Evolutionary conservation across 2,888 invertebrate species (phyloP).

Genomic region (Zhuqinia jingwanae): DNA sequence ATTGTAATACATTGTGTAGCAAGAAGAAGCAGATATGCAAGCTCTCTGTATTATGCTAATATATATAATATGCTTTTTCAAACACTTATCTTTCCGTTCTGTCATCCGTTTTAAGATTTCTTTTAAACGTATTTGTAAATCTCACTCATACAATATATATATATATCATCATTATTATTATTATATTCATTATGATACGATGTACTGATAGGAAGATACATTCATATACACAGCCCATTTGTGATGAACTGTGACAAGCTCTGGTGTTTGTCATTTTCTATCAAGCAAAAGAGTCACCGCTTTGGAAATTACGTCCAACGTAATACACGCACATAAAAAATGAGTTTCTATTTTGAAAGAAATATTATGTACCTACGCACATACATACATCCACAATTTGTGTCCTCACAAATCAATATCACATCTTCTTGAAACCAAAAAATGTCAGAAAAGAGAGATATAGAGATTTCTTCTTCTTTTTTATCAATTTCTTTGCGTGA

Average conservation of each 20-base stretch:
- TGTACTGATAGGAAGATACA: neutral
- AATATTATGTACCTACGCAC: neutral
- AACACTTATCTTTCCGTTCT: conserved; percentile 44
- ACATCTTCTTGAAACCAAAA: neutral
- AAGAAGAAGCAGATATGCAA: too few species aligned
- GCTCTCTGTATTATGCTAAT: too few species aligned
- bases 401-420: neutral
- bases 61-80: too few species aligned
- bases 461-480: too few species aligned
- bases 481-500: conserved; percentile 59
- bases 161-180: too few species aligned
- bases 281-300: conserved; percentile 17
- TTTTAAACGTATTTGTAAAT: too few species aligned
- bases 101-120: conserved; percentile 27
- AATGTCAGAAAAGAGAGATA: conserved; percentile 30
- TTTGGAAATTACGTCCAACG: conserved; percentile 36
- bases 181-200: neutral
- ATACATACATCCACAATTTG: neutral
- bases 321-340: neutral
- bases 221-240: neutral
- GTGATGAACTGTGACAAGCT: conserved; percentile 37
- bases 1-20: conserved; percentile 11
- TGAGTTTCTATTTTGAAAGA: neutral
- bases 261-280: conserved; percentile 47
- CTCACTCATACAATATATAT: too few species aligned